These are phyloP conservation scores for Antedon mediterranea DNA, from an alignment of 53 echinoderm and acorn worm genomes.

Conservation along the genomic window DNA sequence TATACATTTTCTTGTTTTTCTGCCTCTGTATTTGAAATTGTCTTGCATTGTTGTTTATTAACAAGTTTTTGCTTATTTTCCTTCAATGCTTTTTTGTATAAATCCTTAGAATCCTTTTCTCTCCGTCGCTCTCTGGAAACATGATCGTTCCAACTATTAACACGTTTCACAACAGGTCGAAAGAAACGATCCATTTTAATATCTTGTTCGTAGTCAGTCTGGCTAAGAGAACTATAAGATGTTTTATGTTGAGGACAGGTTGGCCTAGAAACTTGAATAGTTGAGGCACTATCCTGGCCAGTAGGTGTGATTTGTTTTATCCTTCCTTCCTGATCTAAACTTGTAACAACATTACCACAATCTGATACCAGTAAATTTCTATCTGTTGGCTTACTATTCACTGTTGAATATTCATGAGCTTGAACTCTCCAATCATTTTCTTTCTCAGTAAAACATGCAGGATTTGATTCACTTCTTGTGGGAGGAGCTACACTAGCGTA, in stretches of 20 bases:
- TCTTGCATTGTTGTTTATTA: not conserved
- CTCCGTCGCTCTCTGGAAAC: not conserved
- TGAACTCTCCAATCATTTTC: not conserved
- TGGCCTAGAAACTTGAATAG: not conserved
- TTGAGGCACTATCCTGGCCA: not conserved
- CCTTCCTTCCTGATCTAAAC: not conserved
- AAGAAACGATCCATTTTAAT: not conserved
- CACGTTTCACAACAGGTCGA: not conserved
- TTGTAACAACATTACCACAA: not conserved
- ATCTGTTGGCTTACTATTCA: not conserved
- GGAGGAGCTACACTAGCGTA: not conserved
- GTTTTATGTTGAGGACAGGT: not conserved
- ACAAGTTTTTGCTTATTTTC: not conserved
- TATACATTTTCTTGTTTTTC: not conserved
- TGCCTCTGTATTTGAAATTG: not conserved
- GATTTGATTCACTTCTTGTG: not conserved
- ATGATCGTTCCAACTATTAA: not conserved
- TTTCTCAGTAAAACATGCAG: not conserved
- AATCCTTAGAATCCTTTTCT: not conserved
- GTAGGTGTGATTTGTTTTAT: not conserved
- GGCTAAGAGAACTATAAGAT: not conserved
- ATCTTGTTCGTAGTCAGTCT: not conserved
- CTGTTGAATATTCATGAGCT: not conserved
- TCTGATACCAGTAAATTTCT: not conserved
- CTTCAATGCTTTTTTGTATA: not conserved